Evolutionary conservation across 2,113 vertebrate genomes (phyloP).

Genomic region (Campylomormyrus numenius): DNA sequence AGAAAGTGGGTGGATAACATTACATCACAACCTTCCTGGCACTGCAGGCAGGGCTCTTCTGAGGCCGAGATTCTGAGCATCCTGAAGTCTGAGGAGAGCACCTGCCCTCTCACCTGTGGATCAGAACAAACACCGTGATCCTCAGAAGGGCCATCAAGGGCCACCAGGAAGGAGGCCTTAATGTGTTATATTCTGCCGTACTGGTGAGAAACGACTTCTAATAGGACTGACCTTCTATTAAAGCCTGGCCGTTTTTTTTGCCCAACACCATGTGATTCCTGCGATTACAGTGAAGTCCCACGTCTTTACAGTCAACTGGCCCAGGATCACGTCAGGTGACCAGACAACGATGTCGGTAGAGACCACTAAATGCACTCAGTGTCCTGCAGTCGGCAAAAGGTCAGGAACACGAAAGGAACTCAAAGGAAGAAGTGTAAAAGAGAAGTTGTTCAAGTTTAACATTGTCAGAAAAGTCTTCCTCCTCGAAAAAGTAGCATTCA

Average conservation of each 20-base stretch:
- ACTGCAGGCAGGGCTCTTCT: background rate
- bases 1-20: background rate
- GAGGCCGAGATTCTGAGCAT: background rate
- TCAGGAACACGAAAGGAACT: background rate
- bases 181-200: background rate
- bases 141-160: background rate
- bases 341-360: background rate
- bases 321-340: background rate
- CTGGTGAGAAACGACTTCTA: background rate
- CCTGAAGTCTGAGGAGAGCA: background rate
- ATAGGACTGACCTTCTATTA: background rate
- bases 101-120: background rate
- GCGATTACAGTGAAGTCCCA: background rate
- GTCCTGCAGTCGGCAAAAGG: background rate
- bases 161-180: background rate
- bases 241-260: background rate
- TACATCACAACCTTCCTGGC: background rate
- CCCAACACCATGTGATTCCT: background rate
- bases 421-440: background rate
- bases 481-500: background rate
- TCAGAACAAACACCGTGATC: background rate
- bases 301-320: background rate
- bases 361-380: background rate
- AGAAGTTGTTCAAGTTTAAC: background rate
- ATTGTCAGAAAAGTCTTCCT: background rate